phyloP scores from a whole-genome alignment of 1,140 invertebrate species.

The Drosophila mojavensis region DNA sequence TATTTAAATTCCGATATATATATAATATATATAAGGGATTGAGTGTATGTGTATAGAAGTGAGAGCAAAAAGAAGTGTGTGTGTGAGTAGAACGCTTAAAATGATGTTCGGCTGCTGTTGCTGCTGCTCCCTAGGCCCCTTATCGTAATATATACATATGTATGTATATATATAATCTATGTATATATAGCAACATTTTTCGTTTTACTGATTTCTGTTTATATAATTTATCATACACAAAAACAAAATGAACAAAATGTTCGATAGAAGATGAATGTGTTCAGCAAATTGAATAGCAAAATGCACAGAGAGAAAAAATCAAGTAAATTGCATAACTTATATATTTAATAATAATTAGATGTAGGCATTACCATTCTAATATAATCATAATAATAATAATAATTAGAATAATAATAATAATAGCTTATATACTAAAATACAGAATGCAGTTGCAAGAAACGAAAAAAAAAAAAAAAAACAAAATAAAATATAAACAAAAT shows the following conservation, averaged over 20 bases:
- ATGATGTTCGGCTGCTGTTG: constrained; percentile 16
- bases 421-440: constrained; percentile 76
- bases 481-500: not conserved
- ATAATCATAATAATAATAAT: constrained; percentile 41
- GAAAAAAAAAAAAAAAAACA: too few species aligned
- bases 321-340: constrained; percentile 71
- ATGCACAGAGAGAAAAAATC: constrained; percentile 30
- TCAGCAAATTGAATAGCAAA: constrained; percentile 43
- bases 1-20: constrained; percentile 44
- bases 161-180: constrained; percentile 31
- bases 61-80: constrained; percentile 14
- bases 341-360: constrained; percentile 75
- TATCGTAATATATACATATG: constrained; percentile 30
- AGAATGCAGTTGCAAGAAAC: constrained; percentile 61
- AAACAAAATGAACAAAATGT: constrained; percentile 2
- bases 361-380: constrained; percentile 41
- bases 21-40: constrained; percentile 8
- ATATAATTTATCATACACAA: constrained; percentile 20
- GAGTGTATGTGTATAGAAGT: constrained; percentile 24
- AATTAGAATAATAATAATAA: constrained; percentile 71
- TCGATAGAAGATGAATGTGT: not conserved
- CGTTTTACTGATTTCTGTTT: constrained; percentile 19
- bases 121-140: constrained; percentile 28
- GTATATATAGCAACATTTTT: constrained; percentile 44
- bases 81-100: constrained; percentile 21